Evolutionary conservation across 2,113 vertebrate species (phyloP), one percentile per base, ranked within the genome.

Genomic region (Siphamia tubifer): DNA sequence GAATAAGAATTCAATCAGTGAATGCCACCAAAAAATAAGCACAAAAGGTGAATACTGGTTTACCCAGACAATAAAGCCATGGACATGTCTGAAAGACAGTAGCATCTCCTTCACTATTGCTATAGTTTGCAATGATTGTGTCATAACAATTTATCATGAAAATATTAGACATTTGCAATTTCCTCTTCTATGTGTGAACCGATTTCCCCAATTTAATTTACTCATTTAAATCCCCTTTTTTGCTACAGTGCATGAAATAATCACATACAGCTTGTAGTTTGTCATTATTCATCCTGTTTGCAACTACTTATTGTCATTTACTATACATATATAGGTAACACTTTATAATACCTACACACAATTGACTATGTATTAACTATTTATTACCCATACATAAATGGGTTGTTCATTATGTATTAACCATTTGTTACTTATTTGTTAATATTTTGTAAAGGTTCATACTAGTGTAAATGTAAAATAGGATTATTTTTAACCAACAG

Each of bases 1-100:
- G 60, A 71, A 71, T 76, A 68, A 62, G 57, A 83, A 81, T 86
- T 85, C 77, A 80, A 70, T 79, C 68, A 79, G 58, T 49, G 63
- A 76, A 76, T 49, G 45, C 40, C 49, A 71, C 66, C 60, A 68
- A 69, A 56, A 64, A 73, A 73, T 38, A 63, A 77, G 51, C 55
- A 77, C 36, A 77, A 77, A 72, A 72, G 58, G 47, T 61, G 73
- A 80, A 73, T 51, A 34, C 42, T 3, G 38, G 30, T 45, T 76
- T 65, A 77, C 19, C 31, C 69, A 67, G 40, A 75, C 62, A 79
- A 77, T 79, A 56, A 70, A 70, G 49, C 61, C 3, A 21, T 19
- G 9, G 47, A 23, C 16, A 5, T 17, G 19, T 70, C 8, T 30
- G 51, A 75, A 73, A 84, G 51, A 48, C 53, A 16, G 60, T 25